Evolutionary conservation across 2,113 vertebrate species (phyloP).

Genomic region (Psilopogon haemacephalus): DNA sequence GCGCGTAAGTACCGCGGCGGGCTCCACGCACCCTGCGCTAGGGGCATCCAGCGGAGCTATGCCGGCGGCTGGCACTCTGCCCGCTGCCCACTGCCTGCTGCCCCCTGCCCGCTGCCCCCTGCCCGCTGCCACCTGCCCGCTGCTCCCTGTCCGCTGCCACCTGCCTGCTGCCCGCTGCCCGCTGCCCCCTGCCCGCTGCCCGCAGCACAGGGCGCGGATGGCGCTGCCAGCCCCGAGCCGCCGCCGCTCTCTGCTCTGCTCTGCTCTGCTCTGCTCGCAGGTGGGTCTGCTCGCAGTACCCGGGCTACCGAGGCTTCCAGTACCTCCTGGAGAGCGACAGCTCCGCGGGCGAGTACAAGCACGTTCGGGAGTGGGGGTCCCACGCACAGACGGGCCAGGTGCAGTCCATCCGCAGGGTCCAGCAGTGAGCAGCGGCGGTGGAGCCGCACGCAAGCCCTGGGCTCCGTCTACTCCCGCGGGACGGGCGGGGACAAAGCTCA

Average conservation of each 20-base stretch:
- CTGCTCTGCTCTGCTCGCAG: too few relatives aligned
- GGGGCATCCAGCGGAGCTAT: background rate
- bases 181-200: too few relatives aligned
- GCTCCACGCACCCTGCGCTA: rapidly evolving
- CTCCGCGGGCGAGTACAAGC: constrained; percentile 89
- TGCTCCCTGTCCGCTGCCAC: too few relatives aligned
- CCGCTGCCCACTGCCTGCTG: background rate
- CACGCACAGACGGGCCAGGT: constrained; percentile 91
- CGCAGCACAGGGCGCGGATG: rapidly evolving
- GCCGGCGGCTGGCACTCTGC: background rate
- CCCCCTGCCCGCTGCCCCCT: background rate
- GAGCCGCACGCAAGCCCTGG: rapidly evolving
- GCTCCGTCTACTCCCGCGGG: rapidly evolving
- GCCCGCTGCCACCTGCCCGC: background rate
- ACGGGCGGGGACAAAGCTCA: background rate
- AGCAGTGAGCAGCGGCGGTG: constrained; percentile 76
- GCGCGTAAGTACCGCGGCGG: constrained; percentile 81
- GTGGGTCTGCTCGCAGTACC: constrained; percentile 93
- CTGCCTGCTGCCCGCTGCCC: background rate
- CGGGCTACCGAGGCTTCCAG: constrained; percentile 93
- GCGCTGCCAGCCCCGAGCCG: background rate
- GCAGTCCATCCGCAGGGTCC: constrained; percentile 92
- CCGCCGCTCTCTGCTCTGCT: background rate
- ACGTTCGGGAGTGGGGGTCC: constrained; percentile 89
- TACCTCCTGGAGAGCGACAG: constrained; percentile 92